These are phyloP conservation scores for Venustoraphidia nigricollis DNA, from an alignment of 2,888 invertebrate genomes.

Conservation along the genomic window DNA sequence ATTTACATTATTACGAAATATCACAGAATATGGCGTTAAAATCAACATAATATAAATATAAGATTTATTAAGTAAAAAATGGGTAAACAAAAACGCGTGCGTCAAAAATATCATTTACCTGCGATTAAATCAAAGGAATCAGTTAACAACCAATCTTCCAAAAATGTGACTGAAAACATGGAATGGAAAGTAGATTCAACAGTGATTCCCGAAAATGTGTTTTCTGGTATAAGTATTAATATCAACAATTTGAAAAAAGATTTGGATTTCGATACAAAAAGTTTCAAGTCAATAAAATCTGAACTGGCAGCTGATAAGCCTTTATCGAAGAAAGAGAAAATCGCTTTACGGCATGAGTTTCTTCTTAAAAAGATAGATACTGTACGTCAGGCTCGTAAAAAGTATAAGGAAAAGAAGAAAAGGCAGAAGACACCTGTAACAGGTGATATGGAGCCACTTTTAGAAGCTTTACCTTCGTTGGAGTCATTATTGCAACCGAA, in stretches of 20 bases:
- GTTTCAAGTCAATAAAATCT: background rate
- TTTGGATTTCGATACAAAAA: background rate
- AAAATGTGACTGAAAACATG: too few species aligned
- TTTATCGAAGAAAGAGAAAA: background rate
- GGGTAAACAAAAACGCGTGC: background rate
- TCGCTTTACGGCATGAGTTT: background rate
- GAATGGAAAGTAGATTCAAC: too few species aligned
- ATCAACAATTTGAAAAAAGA: background rate
- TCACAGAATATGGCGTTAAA: too few species aligned
- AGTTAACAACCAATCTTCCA: too few species aligned
- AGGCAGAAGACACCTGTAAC: too few species aligned
- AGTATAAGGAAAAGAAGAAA: too few species aligned
- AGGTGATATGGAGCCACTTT: too few species aligned
- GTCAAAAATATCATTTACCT: background rate
- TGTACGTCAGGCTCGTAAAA: too few species aligned
- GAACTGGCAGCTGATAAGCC: background rate
- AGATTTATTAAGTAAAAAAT: background rate
- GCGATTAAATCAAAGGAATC: background rate
- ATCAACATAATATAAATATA: background rate
- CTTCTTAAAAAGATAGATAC: background rate
- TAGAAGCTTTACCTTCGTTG: too few species aligned
- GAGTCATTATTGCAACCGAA: too few species aligned
- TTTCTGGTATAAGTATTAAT: background rate
- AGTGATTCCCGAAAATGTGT: background rate
- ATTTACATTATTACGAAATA: too few species aligned